Percentiles rank a stretch among this genome's conserved stretches.
phyloP scores from a whole-genome alignment of 2,888 invertebrate species.

The Caenorhabditis sp. region DNA sequence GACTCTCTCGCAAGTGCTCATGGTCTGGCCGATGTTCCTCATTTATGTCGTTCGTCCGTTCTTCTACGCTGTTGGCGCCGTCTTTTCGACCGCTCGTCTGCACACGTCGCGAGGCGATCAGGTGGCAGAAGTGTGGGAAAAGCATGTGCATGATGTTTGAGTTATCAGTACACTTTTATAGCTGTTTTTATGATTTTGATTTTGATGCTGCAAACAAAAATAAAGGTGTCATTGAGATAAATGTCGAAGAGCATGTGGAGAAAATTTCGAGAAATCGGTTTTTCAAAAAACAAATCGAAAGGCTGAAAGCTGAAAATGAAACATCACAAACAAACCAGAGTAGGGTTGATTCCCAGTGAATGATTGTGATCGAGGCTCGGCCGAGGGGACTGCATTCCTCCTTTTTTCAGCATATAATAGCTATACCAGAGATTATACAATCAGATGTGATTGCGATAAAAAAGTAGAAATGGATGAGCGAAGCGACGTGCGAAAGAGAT shows the following conservation, averaged over 20 bases:
- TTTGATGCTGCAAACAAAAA: too few species aligned
- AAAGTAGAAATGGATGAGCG: slow-evolving; percentile 25
- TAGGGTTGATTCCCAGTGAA: slow-evolving; percentile 55
- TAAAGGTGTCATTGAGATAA: slow-evolving; percentile 5
- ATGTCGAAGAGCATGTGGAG: too few species aligned
- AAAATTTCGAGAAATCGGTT: too few species aligned
- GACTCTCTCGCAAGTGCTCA: slow-evolving; percentile 51
- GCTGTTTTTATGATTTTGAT: neutral
- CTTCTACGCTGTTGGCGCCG: slow-evolving; percentile 60
- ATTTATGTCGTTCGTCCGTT: slow-evolving; percentile 61
- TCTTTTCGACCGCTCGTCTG: slow-evolving; percentile 58
- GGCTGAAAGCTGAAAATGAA: too few species aligned
- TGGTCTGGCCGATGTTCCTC: slow-evolving; percentile 53
- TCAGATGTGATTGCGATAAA: slow-evolving; percentile 15
- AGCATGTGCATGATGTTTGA: slow-evolving; percentile 37
- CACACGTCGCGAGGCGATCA: slow-evolving; percentile 53
- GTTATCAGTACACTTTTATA: neutral
- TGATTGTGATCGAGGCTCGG: slow-evolving; percentile 62
- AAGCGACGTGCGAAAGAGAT: neutral
- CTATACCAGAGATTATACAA: slow-evolving; percentile 24
- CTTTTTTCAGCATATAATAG: slow-evolving; percentile 75
- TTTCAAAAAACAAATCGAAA: too few species aligned
- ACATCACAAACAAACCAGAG: too few species aligned
- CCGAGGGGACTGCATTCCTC: slow-evolving; percentile 67
- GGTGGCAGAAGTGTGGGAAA: slow-evolving; percentile 57